These are phyloP conservation scores for Aricia artaxerxes DNA, from an alignment of 2,888 invertebrate genomes.

Conservation along the genomic window DNA sequence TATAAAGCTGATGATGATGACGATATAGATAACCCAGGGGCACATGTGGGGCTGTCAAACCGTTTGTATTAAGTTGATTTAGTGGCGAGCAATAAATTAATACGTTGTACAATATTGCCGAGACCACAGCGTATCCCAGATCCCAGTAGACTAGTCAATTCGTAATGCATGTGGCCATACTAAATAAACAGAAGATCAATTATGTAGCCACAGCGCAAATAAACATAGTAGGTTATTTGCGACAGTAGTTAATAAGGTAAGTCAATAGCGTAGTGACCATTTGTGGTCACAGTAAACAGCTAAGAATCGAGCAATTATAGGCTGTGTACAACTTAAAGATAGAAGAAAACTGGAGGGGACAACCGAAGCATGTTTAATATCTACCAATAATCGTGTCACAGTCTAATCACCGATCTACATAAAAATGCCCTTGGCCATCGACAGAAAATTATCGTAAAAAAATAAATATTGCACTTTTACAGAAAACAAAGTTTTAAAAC, in stretches of 20 bases:
- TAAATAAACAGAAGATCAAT: neutral
- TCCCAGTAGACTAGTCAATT: neutral
- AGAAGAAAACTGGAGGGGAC: too few species aligned
- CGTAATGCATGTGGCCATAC: neutral
- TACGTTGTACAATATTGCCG: constrained; percentile 8
- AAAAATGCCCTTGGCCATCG: too few species aligned
- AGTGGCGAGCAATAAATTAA: neutral
- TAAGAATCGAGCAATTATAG: neutral
- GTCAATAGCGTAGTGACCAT: too few species aligned
- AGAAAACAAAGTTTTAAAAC: too few species aligned
- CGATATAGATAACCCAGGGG: neutral
- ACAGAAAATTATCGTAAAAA: too few species aligned
- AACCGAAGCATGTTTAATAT: too few species aligned
- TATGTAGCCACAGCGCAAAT: neutral
- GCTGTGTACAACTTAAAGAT: neutral
- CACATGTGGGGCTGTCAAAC: constrained; percentile 2
- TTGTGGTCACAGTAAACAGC: too few species aligned
- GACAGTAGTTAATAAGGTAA: too few species aligned
- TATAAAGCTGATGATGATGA: neutral
- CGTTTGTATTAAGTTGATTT: constrained; percentile 15
- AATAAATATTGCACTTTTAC: too few species aligned
- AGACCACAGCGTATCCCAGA: neutral
- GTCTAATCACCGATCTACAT: too few species aligned
- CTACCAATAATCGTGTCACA: too few species aligned
- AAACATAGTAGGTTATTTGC: too few species aligned